Conservation (phyloP, 2,888 invertebrate species). For the Drosophila birchii region DNA sequence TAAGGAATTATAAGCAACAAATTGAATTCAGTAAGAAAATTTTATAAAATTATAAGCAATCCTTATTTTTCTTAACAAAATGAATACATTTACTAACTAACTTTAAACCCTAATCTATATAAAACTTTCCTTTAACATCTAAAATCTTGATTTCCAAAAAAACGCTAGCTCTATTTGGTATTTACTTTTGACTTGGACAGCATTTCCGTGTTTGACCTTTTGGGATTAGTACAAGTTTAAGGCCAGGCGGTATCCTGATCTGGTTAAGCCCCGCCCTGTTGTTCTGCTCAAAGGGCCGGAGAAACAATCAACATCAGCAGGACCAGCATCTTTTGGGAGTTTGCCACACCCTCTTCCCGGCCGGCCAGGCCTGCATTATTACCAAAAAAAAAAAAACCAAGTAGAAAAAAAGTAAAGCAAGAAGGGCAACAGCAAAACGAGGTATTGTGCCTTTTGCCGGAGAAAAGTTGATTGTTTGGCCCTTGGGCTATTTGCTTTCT, state of each 20-base stretch:
- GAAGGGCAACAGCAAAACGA: constrained; percentile 25
- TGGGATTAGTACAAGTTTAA: constrained; percentile 4
- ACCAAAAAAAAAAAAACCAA: constrained; percentile 10
- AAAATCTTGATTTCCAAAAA: neutral
- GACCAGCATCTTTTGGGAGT: constrained; percentile 29
- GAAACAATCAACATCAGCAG: constrained; percentile 22
- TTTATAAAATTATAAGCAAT: neutral
- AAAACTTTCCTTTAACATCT: neutral
- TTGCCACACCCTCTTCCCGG: neutral
- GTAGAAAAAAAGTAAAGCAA: constrained; percentile 1
- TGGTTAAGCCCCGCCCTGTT: constrained; percentile 1
- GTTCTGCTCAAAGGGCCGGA: constrained; percentile 8
- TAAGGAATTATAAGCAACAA: neutral
- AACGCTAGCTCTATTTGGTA: neutral
- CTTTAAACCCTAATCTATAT: neutral
- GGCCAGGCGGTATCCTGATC: constrained; percentile 11
- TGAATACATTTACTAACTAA: neutral
- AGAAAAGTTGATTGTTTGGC: constrained; percentile 70
- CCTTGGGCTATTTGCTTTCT: constrained; percentile 78
- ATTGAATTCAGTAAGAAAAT: too few species aligned
- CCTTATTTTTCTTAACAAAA: neutral
- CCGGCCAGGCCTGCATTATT: constrained; percentile 23
- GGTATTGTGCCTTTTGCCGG: constrained; percentile 63
- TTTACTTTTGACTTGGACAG: constrained; percentile 1
- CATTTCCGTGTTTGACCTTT: constrained; percentile 8